phyloP scores from a whole-genome alignment of 37 sponge, comb jelly and placozoan species.

The Diacarnus erythraeanus region DNA sequence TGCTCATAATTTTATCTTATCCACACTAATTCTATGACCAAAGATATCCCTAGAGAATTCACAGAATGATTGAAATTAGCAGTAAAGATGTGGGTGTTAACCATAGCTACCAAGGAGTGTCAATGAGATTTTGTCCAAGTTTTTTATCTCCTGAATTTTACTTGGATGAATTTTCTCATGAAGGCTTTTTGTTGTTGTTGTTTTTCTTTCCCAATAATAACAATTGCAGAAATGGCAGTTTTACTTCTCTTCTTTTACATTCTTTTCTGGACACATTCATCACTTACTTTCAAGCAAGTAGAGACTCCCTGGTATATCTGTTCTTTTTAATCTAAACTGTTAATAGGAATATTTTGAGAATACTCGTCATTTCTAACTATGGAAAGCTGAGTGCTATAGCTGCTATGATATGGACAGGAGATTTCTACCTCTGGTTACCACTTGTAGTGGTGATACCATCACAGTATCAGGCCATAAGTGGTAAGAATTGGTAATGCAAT shows the following conservation, averaged over 20 bases:
- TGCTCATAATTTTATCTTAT: too few relatives aligned
- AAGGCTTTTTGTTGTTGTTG: too few relatives aligned
- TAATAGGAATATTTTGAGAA: constrained; percentile 12
- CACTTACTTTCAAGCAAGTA: not conserved
- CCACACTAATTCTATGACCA: too few relatives aligned
- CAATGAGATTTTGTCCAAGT: too few relatives aligned
- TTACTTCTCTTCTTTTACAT: not conserved
- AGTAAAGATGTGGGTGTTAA: too few relatives aligned
- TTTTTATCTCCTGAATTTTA: too few relatives aligned
- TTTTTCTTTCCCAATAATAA: too few relatives aligned
- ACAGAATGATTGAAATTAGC: too few relatives aligned
- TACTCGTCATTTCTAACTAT: constrained; percentile 72
- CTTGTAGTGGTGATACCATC: constrained; percentile 45
- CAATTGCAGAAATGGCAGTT: not conserved
- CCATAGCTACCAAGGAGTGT: too few relatives aligned
- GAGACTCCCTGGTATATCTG: not conserved
- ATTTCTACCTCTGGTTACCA: constrained; percentile 74
- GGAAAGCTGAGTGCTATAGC: constrained; percentile 66
- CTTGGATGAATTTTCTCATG: too few relatives aligned
- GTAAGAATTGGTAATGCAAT: constrained; percentile 16
- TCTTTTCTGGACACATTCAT: not conserved
- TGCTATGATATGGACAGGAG: constrained; percentile 80
- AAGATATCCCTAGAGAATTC: too few relatives aligned
- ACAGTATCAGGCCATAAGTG: constrained; percentile 70
- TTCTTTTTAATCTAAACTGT: not conserved